Evolutionary conservation across 1,140 invertebrate species (phyloP), one percentile per base, ranked within the genome.

Genomic region (Trichonephila clavata): DNA sequence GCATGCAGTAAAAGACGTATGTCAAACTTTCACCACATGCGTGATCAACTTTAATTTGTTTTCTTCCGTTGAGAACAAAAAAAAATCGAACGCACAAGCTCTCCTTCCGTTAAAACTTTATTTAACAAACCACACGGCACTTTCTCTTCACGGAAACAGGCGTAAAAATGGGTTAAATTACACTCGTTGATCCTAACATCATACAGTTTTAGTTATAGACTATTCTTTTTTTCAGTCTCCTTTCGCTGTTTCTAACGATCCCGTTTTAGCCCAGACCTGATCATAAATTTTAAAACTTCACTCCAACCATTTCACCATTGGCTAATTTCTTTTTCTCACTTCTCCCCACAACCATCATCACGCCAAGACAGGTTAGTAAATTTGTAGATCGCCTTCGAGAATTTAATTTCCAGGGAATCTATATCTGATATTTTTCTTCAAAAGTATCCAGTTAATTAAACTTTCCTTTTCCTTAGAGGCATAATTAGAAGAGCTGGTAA

Each of bases 401-500:
- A 86, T 61, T 61, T 86, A 60, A 86, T 86, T 86, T 86, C 84
- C 60, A 60, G 43, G 27, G 60, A 86, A 86, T 86, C 57, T 63
- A 86, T 86, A 86, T 60, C 60, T 50, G 60, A 63, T 60, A 63
- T 86, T 61, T 86, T 86, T 86, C 57, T 86, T 86, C 27, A 63
- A 86, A 86, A 86, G 60, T 86, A 86, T 39, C 84, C 84, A 63
- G 84, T 86, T 86, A 86, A 86, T 86, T 86, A 86, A 86, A 86
- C 57, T 86, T 86, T 63, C 84, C 60, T 84, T 84, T 59, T 84
- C 84, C 84, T 63, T 86, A 39, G 60, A 86, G 84, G 84, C 84
- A 86, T 86, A 86, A 86, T 86, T 86, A 86, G 84, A 86, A 86
- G 32, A 86, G 57, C 50, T 57, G 20, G 57, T 43, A 59, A 84